phyloP scores from a whole-genome alignment of 2,113 vertebrate species.

The Chamaetylas fuelleborni region DNA sequence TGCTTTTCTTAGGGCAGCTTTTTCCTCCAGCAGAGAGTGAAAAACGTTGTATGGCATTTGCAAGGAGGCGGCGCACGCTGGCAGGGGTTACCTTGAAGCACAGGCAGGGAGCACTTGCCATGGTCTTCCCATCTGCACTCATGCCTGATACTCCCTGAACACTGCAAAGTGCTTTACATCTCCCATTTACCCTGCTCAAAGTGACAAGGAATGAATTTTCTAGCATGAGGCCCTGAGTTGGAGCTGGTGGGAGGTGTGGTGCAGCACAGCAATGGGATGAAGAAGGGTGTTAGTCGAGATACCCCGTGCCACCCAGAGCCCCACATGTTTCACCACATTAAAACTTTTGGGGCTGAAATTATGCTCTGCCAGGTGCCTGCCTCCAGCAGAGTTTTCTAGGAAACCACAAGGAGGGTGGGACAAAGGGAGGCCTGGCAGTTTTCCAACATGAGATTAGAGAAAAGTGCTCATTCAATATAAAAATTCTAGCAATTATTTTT shows the following conservation, averaged over 20 bases:
- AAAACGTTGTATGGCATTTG: constrained; percentile 52
- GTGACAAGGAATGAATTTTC: not conserved
- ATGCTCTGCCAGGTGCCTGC: constrained; percentile 19
- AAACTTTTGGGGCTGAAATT: not conserved
- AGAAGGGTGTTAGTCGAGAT: not conserved
- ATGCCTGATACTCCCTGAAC: not conserved
- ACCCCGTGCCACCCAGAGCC: not conserved
- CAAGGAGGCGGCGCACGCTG: not conserved
- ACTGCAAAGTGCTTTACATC: not conserved
- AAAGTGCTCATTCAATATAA: constrained; percentile 26
- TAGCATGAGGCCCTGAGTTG: not conserved
- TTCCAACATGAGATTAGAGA: constrained; percentile 36
- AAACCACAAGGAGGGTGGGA: constrained; percentile 12
- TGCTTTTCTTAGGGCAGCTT: constrained; percentile 60
- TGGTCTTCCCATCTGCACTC: not conserved
- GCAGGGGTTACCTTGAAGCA: constrained; percentile 11
- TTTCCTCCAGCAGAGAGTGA: constrained; percentile 64
- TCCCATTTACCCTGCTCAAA: not conserved
- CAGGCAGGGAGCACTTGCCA: not conserved
- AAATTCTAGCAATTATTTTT: constrained; percentile 2
- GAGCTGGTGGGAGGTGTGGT: not conserved
- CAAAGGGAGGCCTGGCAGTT: not conserved
- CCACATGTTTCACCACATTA: not conserved
- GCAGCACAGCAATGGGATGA: not conserved
- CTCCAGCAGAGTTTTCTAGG: constrained; percentile 24